These are phyloP conservation scores for Petrophora chlorosata DNA, from an alignment of 2,888 invertebrate genomes.

Conservation along the genomic window DNA sequence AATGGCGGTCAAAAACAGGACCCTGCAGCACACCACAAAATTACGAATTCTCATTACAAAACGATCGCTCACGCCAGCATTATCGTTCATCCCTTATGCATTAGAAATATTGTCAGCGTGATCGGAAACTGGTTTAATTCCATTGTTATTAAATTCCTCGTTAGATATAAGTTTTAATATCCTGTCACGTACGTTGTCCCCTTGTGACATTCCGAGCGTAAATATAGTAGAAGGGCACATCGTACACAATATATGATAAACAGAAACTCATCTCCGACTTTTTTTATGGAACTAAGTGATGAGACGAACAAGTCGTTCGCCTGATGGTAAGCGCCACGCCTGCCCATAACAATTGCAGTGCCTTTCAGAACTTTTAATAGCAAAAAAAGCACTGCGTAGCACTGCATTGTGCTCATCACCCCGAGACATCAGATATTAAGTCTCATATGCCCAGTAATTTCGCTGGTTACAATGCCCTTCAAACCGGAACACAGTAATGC, in stretches of 20 bases:
- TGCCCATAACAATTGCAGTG: too few relatives aligned
- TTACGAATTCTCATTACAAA: conserved; percentile 15
- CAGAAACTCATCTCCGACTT: conserved; percentile 16
- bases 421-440: too few relatives aligned
- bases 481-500: too few relatives aligned
- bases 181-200: conserved; percentile 48
- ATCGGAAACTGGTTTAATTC: conserved; percentile 44
- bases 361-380: too few relatives aligned
- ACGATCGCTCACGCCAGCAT: conserved; percentile 36
- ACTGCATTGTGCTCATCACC: too few relatives aligned
- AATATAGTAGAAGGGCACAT: conserved; percentile 28
- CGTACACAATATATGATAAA: conserved; percentile 3
- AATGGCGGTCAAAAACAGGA: too few relatives aligned
- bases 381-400: too few relatives aligned
- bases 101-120: conserved; percentile 45
- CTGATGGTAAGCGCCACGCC: too few relatives aligned
- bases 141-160: conserved; percentile 48
- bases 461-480: too few relatives aligned
- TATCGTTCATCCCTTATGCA: conserved; percentile 37
- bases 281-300: too few relatives aligned
- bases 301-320: too few relatives aligned
- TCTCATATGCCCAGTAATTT: too few relatives aligned
- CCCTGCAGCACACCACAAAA: not conserved
- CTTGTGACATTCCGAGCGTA: conserved; percentile 40
- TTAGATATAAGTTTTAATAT: conserved; percentile 46